These are phyloP conservation scores for Callospermophilus lateralis DNA, from an alignment of 2,113 vertebrate species.

Conservation along the genomic window DNA sequence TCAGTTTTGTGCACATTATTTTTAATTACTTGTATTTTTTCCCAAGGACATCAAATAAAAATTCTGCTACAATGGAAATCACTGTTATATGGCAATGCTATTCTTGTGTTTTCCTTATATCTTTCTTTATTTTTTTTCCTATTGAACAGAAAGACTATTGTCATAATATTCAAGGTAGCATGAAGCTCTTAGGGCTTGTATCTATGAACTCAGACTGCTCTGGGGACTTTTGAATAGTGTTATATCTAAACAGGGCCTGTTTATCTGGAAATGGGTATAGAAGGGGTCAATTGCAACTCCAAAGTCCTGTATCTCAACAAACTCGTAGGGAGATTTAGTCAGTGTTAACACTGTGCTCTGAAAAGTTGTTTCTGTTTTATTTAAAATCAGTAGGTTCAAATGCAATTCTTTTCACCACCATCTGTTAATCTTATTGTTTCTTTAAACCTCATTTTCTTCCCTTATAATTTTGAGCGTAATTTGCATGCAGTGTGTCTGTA, in stretches of 20 bases:
- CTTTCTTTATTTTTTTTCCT: neutral
- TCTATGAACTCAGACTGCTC: neutral
- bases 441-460: neutral
- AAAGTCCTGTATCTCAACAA: neutral
- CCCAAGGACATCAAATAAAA: slow-evolving; percentile 47
- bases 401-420: neutral
- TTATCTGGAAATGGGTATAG: neutral
- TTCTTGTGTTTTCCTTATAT: slow-evolving; percentile 10
- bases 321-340: neutral
- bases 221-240: rapidly evolving
- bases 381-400: neutral
- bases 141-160: neutral
- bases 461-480: neutral
- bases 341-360: too few relatives aligned
- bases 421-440: neutral
- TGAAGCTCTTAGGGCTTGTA: neutral
- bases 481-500: neutral
- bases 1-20: slow-evolving; percentile 28
- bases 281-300: neutral
- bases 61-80: neutral
- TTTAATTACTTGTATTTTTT: slow-evolving; percentile 72
- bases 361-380: neutral
- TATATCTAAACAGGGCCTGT: neutral
- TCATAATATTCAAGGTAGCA: neutral
- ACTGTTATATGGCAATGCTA: neutral